Percentiles rank a stretch among this genome's conserved stretches.
Conservation (phyloP, 1,140 invertebrate genomes). For the Rhizoglyphus robini region DNA sequence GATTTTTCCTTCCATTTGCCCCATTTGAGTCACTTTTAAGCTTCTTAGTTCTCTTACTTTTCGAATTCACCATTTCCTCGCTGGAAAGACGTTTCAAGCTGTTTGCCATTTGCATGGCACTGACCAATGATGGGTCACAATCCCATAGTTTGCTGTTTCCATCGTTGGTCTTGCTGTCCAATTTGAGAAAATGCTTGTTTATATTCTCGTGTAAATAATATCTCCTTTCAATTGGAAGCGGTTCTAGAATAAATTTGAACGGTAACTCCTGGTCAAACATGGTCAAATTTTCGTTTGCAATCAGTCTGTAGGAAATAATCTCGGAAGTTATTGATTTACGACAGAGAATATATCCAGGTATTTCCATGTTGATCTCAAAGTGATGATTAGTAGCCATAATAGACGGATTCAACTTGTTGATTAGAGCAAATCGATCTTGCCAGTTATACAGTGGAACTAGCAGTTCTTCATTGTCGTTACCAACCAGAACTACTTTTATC, state of each 20-base stretch:
- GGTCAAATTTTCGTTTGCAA: not conserved
- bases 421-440: not conserved
- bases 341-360: constrained; percentile 7
- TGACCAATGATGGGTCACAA: too few species aligned
- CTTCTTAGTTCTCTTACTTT: too few species aligned
- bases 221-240: constrained; percentile 1
- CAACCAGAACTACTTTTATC: constrained; percentile 1
- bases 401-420: not conserved
- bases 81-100: too few species aligned
- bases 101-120: too few species aligned
- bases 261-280: not conserved
- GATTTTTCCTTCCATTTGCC: not conserved
- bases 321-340: not conserved
- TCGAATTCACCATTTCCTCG: too few species aligned
- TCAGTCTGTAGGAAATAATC: not conserved
- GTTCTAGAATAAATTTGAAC: not conserved
- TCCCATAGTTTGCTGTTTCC: too few species aligned
- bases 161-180: not conserved
- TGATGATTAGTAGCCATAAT: constrained; percentile 3
- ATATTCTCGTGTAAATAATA: constrained; percentile 4
- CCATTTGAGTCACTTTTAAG: not conserved
- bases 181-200: not conserved
- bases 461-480: not conserved
- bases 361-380: constrained; percentile 12
- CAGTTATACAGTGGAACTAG: constrained; percentile 4